Evolutionary conservation across 2,888 invertebrate genomes (phyloP).

Genomic region (Cephonodes hylas): DNA sequence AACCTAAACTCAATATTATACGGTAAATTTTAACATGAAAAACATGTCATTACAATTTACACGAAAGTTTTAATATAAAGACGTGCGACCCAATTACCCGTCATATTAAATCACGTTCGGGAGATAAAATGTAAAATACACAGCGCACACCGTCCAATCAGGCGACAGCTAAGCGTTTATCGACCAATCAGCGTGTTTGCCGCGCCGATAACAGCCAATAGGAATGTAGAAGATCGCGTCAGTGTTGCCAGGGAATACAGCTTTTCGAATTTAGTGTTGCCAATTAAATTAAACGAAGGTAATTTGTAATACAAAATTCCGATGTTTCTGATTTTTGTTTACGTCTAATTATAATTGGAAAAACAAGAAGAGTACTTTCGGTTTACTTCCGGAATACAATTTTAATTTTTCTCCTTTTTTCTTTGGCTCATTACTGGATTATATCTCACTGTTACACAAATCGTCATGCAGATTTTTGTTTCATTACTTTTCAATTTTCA

Average conservation of each 20-base stretch:
- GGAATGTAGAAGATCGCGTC: conserved; percentile 17
- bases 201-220: conserved; percentile 8
- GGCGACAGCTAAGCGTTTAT: conserved; percentile 37
- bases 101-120: conserved; percentile 24
- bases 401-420: too few relatives aligned
- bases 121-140: conserved; percentile 9
- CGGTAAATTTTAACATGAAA: not conserved
- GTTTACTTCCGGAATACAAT: too few relatives aligned
- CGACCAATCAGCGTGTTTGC: conserved; percentile 33
- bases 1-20: not conserved
- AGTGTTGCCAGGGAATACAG: not conserved
- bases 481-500: too few relatives aligned
- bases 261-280: not conserved
- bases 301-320: not conserved
- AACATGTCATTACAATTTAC: not conserved
- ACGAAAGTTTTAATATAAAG: not conserved
- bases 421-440: too few relatives aligned
- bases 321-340: too few relatives aligned
- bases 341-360: too few relatives aligned
- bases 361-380: too few relatives aligned
- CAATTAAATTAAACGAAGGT: not conserved
- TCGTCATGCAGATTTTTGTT: too few relatives aligned
- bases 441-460: too few relatives aligned
- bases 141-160: conserved; percentile 32
- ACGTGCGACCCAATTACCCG: conserved; percentile 22